phyloP scores from a whole-genome alignment of 2,888 invertebrate genomes.

The Andricus curvator region DNA sequence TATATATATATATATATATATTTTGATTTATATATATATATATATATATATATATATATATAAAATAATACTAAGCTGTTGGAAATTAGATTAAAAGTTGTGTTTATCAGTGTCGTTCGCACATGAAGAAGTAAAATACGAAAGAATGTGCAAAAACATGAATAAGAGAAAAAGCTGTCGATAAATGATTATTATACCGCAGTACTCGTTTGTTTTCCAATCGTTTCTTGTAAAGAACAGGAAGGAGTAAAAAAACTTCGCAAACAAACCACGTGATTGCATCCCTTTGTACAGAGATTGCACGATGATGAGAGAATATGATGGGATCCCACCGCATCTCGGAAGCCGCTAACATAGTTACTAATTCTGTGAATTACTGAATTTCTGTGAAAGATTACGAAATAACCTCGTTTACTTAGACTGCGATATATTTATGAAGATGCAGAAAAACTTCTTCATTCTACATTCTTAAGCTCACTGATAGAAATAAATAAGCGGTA shows the following conservation, averaged over 20 bases:
- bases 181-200: conserved; percentile 24
- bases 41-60: too few species aligned
- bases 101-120: too few species aligned
- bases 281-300: conserved; percentile 25
- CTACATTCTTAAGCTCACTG: not conserved
- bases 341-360: conserved; percentile 22
- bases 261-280: conserved; percentile 31
- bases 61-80: too few species aligned
- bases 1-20: too few species aligned
- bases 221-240: conserved; percentile 8
- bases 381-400: too few species aligned
- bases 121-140: too few species aligned
- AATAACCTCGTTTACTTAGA: not conserved
- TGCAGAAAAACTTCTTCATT: not conserved
- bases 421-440: not conserved
- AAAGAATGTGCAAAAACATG: not conserved
- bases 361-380: conserved; percentile 1
- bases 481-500: too few species aligned
- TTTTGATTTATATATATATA: too few species aligned
- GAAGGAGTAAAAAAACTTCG: conserved; percentile 1
- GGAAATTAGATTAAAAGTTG: too few species aligned
- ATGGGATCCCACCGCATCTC: conserved; percentile 12
- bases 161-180: not conserved
- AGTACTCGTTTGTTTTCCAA: conserved; percentile 20
- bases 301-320: conserved; percentile 7